Base-by-base conservation (phyloP, 2,113 vertebrate species). In the Dasyprocta punctata region DNA sequence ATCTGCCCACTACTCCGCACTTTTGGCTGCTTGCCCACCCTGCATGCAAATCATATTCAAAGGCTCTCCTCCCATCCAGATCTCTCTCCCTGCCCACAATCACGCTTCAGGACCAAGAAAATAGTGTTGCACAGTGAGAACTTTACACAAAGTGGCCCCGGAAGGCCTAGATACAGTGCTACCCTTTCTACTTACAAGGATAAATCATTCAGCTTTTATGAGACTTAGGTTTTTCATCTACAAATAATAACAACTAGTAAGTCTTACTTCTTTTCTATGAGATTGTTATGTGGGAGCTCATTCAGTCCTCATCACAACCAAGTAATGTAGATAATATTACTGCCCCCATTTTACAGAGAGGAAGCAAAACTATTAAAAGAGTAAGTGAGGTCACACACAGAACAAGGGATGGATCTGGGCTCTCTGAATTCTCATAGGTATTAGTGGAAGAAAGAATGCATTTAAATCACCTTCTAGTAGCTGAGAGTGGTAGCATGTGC, bases 221-320 rank as follows among this genome's bases (percentile, higher is more conserved):
- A 92, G 77, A 63, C 77, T 80, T 80, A 36, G 86, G 61, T 36
- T 84, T 41, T 88, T 92, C 36, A 81, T 93, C 71, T 82, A 54
- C 38, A 90, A 88, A 54, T 86, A 63, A 33, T 56, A 85, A 38
- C 16, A 33, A 20, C 52, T 38, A 26, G 52, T 7, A 60, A 7
- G 30, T 33, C 14, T 84, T 44, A 44, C 24, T n/a, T 80, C 54
- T 54, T 91, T 54, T 24, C 38, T 61, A 6, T 38, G 4, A 73
- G 7, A 11, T 52, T 44, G 6, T 49, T 80, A n/a, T 17, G 20
- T 44, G n/a, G 30, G 19, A 65, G 24, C 41, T 78, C 54, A 69
- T 65, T 85, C 47, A 54, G 84, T 47, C 41, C 47, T 95, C 47
- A 92, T 26, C 88, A 78, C 36, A 60, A 52, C 20, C 61, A 77